phyloP scores from a whole-genome alignment of 2,113 vertebrate genomes.

The Hyaena hyaena region DNA sequence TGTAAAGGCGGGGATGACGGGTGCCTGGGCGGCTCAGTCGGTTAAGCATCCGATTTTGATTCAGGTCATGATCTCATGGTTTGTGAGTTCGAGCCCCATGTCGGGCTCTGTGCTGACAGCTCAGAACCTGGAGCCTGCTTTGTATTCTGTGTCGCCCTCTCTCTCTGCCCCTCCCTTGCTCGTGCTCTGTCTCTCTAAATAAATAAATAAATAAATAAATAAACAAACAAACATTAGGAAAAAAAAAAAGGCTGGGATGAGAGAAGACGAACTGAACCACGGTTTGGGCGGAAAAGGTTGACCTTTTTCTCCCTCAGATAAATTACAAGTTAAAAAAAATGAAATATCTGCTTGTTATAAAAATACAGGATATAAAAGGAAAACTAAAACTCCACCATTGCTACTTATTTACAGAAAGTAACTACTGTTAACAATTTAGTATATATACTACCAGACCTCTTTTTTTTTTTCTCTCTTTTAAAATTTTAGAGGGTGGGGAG shows the following conservation, averaged over 20 bases:
- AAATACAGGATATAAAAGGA: neutral
- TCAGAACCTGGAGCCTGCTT: too few relatives aligned
- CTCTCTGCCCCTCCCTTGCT: too few relatives aligned
- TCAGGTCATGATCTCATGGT: too few relatives aligned
- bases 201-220: too few relatives aligned
- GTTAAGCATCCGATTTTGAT: too few relatives aligned
- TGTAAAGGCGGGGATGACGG: neutral
- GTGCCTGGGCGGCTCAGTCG: too few relatives aligned
- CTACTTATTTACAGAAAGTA: neutral
- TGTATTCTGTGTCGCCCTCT: too few relatives aligned
- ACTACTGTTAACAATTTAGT: neutral
- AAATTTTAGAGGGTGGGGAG: neutral
- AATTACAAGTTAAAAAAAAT: slow-evolving; percentile 10
- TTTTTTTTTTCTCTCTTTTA: neutral
- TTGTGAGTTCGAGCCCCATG: too few relatives aligned
- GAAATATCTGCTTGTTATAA: slow-evolving; percentile 15
- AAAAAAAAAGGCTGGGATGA: neutral
- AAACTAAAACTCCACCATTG: neutral
- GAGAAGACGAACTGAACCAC: neutral
- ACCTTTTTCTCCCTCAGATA: neutral
- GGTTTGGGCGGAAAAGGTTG: neutral
- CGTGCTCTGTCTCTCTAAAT: too few relatives aligned
- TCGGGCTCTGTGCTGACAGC: too few relatives aligned
- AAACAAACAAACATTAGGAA: too few relatives aligned
- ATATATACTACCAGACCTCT: neutral